Evolutionary conservation across 2,888 invertebrate species (phyloP).

Genomic region (Scotopteryx bipunctaria): DNA sequence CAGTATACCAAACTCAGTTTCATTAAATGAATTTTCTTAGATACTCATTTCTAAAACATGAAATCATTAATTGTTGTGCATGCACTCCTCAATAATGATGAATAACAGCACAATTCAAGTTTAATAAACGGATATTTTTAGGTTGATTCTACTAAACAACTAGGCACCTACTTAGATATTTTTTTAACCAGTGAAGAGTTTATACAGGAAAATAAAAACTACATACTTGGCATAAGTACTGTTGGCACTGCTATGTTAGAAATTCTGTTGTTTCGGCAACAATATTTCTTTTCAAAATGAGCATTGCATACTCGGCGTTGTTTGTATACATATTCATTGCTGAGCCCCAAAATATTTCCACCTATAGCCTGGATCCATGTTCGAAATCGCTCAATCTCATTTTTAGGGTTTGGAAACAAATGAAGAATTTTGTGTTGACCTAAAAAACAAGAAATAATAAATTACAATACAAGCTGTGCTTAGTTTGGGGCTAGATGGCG

Average conservation of each 20-base stretch:
- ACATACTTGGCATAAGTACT: conserved; percentile 14
- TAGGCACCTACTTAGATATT: too few species aligned
- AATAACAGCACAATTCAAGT: too few species aligned
- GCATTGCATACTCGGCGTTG: conserved; percentile 18
- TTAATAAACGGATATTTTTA: too few species aligned
- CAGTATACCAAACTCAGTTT: too few species aligned
- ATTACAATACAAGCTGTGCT: not conserved
- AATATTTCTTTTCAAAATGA: conserved; percentile 24
- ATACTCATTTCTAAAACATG: too few species aligned
- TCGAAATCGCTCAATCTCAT: not conserved
- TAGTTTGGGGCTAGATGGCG: not conserved
- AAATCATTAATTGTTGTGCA: too few species aligned
- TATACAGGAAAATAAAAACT: not conserved
- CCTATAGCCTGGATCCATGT: conserved; percentile 9
- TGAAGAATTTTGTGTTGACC: not conserved
- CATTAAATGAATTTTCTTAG: too few species aligned
- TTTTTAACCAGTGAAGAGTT: too few species aligned
- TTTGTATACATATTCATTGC: conserved; percentile 12
- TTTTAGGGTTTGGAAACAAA: not conserved
- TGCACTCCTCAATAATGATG: too few species aligned
- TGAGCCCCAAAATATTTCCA: not conserved
- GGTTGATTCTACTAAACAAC: too few species aligned
- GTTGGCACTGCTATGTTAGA: conserved; percentile 23
- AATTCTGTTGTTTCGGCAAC: conserved; percentile 12
- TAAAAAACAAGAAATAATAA: not conserved